Evolutionary conservation across 2,888 invertebrate species (phyloP).

Genomic region (Parnassius orleans): DNA sequence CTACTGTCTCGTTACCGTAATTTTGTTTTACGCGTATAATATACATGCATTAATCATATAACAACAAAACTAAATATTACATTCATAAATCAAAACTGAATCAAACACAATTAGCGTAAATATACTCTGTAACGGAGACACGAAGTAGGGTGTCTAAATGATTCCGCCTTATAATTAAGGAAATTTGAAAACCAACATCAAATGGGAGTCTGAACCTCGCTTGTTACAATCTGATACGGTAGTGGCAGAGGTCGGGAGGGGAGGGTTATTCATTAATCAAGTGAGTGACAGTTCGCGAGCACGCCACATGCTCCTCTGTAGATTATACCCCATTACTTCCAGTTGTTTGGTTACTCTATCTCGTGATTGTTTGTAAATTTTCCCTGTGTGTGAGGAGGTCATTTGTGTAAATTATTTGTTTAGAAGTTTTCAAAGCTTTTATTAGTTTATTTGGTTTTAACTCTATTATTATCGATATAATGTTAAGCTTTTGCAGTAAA

Average conservation of each 20-base stretch:
- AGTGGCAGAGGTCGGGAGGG: conserved; percentile 33
- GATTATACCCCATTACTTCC: conserved; percentile 55
- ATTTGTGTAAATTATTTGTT: conserved; percentile 3
- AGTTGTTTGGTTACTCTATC: conserved; percentile 49
- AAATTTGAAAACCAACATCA: conserved; percentile 70
- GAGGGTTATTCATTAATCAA: conserved; percentile 66
- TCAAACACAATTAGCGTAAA: conserved; percentile 26
- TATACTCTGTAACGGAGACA: conserved; percentile 28
- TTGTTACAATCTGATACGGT: conserved; percentile 45
- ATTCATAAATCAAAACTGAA: conserved; percentile 15
- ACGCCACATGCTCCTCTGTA: conserved; percentile 53
- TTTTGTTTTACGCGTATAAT: too few species aligned
- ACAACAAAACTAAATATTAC: conserved; percentile 5
- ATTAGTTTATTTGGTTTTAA: too few species aligned
- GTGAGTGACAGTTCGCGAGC: conserved; percentile 59
- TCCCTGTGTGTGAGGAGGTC: conserved; percentile 1
- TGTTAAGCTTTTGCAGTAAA: too few species aligned
- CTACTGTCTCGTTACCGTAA: too few species aligned
- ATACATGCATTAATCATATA: too few species aligned
- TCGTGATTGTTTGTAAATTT: conserved; percentile 31
- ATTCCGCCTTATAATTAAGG: conserved; percentile 70
- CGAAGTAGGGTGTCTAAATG: conserved; percentile 53
- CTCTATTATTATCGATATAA: too few species aligned
- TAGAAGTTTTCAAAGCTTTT: too few species aligned
- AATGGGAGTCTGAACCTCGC: conserved; percentile 38